Percentiles rank a stretch among this genome's conserved stretches.
phyloP scores from a whole-genome alignment of 2,797 vertebrate genomes.

The Carapus acus region DNA sequence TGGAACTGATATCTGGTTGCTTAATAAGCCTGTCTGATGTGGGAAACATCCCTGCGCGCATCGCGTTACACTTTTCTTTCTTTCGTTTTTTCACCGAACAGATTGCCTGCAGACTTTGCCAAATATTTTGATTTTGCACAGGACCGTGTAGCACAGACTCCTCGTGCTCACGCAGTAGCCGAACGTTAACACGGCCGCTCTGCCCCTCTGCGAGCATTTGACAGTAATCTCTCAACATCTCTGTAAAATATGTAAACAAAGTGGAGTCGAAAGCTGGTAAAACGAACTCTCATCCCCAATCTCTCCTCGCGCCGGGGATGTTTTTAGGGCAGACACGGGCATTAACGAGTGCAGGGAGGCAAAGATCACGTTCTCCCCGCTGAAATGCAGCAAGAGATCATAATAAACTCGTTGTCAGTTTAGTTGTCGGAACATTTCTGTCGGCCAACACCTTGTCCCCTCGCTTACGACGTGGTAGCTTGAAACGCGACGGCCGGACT shows the following conservation, averaged over 20 bases:
- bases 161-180: slow-evolving; percentile 40
- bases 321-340: slow-evolving; percentile 13
- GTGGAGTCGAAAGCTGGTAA: slow-evolving; percentile 34
- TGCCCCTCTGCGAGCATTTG: slow-evolving; percentile 50
- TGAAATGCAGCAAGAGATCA: slow-evolving; percentile 32
- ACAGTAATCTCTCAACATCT: slow-evolving; percentile 65
- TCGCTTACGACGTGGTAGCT: slow-evolving; percentile 28
- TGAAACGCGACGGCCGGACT: slow-evolving; percentile 40
- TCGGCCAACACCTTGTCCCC: slow-evolving; percentile 46
- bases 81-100: too few relatives aligned
- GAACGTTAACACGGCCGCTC: slow-evolving; percentile 56
- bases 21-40: slow-evolving; percentile 2
- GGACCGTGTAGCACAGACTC: slow-evolving; percentile 37
- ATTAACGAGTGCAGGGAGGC: slow-evolving; percentile 41
- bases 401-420: slow-evolving; percentile 35
- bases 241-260: slow-evolving; percentile 69
- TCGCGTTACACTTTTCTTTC: too few relatives aligned
- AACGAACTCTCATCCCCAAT: slow-evolving; percentile 46
- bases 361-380: slow-evolving; percentile 18
- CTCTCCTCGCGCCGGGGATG: slow-evolving; percentile 40
- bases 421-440: slow-evolving; percentile 34
- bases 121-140: slow-evolving; percentile 54
- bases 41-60: slow-evolving; percentile 29
- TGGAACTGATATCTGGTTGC: neutral
- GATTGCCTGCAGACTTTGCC: slow-evolving; percentile 36